Percentiles rank a stretch among this genome's conserved stretches.
These are phyloP conservation scores for Malurus splendens DNA, from an alignment of 2,797 vertebrate species.

Conservation along the genomic window DNA sequence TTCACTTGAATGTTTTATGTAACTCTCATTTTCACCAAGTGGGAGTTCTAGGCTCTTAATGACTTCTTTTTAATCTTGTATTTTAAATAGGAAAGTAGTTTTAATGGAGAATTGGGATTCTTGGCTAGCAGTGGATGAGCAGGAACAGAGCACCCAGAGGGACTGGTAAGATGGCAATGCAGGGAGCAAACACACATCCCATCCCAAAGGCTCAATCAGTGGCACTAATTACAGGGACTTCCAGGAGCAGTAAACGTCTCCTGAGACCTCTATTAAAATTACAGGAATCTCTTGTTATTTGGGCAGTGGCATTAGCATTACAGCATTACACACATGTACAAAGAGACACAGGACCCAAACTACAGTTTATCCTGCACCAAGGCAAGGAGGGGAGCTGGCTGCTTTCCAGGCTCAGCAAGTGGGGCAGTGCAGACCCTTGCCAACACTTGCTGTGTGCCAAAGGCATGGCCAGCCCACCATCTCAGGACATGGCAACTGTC, in stretches of 20 bases:
- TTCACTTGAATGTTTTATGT: background rate
- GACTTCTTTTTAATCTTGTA: background rate
- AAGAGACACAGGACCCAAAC: background rate
- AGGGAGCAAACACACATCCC: rapidly evolving
- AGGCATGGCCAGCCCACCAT: background rate
- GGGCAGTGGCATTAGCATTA: background rate
- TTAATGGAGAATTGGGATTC: background rate
- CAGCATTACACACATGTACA: background rate
- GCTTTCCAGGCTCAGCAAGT: background rate
- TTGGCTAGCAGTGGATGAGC: background rate
- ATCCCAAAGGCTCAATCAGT: background rate
- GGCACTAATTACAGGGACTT: background rate
- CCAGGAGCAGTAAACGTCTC: background rate
- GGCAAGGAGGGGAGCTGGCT: background rate
- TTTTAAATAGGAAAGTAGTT: background rate
- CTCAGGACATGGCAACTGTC: background rate
- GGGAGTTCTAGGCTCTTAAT: background rate
- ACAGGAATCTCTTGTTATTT: background rate
- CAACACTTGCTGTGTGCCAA: background rate
- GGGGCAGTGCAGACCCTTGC: rapidly evolving
- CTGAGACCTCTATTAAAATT: background rate
- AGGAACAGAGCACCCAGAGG: background rate
- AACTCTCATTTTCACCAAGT: background rate
- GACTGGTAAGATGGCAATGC: background rate
- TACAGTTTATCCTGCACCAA: background rate